A percentile compares a stretch with the other conserved stretches of the same genome.
phyloP scores from a whole-genome alignment of 2,113 vertebrate genomes.

The Nibea coibor region DNA sequence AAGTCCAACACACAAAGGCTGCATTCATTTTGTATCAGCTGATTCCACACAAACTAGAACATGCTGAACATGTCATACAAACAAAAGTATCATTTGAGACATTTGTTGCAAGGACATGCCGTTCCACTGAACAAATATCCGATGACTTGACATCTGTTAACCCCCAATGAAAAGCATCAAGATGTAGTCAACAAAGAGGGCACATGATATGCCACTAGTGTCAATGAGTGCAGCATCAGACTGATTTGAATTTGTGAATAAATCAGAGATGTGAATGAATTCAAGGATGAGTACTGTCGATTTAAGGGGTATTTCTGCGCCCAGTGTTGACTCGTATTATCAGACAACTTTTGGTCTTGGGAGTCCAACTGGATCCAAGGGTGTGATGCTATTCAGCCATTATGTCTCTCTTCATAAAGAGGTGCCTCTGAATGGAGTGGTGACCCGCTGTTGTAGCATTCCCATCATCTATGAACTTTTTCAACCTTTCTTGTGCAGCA shows the following conservation, averaged over 20 bases:
- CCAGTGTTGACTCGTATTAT: too few species aligned
- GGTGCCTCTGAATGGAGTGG: not conserved
- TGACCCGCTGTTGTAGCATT: not conserved
- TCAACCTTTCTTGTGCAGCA: not conserved
- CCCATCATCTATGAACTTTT: not conserved
- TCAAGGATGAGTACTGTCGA: not conserved
- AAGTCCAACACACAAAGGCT: not conserved
- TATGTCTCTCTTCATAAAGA: not conserved
- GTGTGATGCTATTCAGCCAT: not conserved
- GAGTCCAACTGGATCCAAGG: not conserved
- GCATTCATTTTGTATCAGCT: not conserved
- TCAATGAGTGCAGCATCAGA: not conserved
- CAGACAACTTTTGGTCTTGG: not conserved
- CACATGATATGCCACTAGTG: not conserved
- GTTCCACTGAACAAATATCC: not conserved
- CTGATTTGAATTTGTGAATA: not conserved
- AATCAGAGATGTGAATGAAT: not conserved
- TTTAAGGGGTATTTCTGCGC: not conserved
- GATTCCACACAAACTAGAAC: not conserved
- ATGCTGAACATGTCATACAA: not conserved
- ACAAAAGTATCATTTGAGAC: not conserved
- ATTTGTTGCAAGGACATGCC: not conserved
- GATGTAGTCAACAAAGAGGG: not conserved
- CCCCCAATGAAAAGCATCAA: not conserved
- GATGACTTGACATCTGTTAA: not conserved